Percentiles rank a stretch among this genome's conserved stretches.
These are phyloP conservation scores for Eucriotettix oculatus DNA, from an alignment of 2,888 invertebrate genomes.

Conservation along the genomic window DNA sequence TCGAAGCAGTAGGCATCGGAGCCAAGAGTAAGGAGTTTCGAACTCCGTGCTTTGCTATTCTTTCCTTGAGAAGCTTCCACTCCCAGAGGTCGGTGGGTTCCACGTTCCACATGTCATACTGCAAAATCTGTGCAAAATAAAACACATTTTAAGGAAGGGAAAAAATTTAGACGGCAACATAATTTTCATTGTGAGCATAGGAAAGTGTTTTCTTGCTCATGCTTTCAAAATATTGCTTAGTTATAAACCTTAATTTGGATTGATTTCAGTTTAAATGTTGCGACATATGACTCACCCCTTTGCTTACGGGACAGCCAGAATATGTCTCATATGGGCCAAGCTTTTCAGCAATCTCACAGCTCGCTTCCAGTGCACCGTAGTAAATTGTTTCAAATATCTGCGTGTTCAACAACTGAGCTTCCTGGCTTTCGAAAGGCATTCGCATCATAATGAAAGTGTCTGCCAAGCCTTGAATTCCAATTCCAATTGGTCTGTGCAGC, in stretches of 20 bases:
- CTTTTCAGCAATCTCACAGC: slow-evolving; percentile 79
- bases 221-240: too few species aligned
- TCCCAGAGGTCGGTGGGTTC: slow-evolving; percentile 76
- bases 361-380: slow-evolving; percentile 89
- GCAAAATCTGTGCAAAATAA: slow-evolving; percentile 45
- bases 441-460: slow-evolving; percentile 92
- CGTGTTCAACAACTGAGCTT: slow-evolving; percentile 72
- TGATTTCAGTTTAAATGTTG: too few species aligned
- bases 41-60: slow-evolving; percentile 76
- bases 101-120: slow-evolving; percentile 96
- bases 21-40: slow-evolving; percentile 87
- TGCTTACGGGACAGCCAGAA: slow-evolving; percentile 78
- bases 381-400: slow-evolving; percentile 98
- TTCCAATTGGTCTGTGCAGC: slow-evolving; percentile 71
- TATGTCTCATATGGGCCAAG: slow-evolving; percentile 83
- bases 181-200: too few species aligned
- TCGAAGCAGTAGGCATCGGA: slow-evolving; percentile 98
- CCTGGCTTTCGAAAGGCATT: slow-evolving; percentile 77
- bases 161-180: too few species aligned
- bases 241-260: too few species aligned
- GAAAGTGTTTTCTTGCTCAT: too few species aligned
- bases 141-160: too few species aligned
- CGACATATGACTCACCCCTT: slow-evolving; percentile 42
- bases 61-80: slow-evolving; percentile 67
- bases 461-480: slow-evolving; percentile 94